Evolutionary conservation across 2,888 invertebrate species (phyloP).

Genomic region (Arrhopalites spinosus): DNA sequence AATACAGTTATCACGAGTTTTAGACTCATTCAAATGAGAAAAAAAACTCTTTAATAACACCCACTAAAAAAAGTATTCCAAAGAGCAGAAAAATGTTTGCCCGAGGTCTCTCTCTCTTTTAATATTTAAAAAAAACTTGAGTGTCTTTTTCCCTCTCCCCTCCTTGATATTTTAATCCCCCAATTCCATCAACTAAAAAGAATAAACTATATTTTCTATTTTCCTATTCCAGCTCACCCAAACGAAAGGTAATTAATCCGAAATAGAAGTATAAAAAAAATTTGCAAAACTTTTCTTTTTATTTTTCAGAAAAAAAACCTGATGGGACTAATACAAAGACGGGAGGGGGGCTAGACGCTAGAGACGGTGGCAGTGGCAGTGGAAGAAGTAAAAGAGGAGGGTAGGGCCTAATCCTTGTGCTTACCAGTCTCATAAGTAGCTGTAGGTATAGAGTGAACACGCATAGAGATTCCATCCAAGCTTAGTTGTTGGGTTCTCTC

Average conservation of each 20-base stretch:
- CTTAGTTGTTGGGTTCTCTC: background rate
- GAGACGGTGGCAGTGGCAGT: no score
- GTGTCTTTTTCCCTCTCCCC: conserved; percentile 6
- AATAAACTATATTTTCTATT: background rate
- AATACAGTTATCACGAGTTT: conserved; percentile 51
- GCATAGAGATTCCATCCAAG: background rate
- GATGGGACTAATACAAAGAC: no score
- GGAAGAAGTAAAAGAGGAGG: no score
- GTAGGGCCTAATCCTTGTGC: background rate
- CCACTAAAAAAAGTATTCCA: conserved; percentile 10
- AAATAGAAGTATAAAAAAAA: background rate
- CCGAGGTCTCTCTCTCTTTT: conserved; percentile 24
- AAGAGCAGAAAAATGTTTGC: no score
- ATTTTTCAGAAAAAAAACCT: background rate
- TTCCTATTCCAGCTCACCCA: background rate
- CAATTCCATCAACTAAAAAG: background rate
- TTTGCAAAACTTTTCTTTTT: conserved; percentile 1
- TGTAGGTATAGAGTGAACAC: background rate
- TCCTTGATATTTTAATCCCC: conserved; percentile 1
- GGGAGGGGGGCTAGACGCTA: no score
- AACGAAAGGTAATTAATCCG: conserved; percentile 3
- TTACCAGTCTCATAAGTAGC: background rate
- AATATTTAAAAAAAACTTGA: background rate
- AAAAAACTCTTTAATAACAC: conserved; percentile 3
- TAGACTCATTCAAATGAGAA: conserved; percentile 25